Conservation (phyloP, 1,140 invertebrate species). For the Leguminivora glycinivorella region DNA sequence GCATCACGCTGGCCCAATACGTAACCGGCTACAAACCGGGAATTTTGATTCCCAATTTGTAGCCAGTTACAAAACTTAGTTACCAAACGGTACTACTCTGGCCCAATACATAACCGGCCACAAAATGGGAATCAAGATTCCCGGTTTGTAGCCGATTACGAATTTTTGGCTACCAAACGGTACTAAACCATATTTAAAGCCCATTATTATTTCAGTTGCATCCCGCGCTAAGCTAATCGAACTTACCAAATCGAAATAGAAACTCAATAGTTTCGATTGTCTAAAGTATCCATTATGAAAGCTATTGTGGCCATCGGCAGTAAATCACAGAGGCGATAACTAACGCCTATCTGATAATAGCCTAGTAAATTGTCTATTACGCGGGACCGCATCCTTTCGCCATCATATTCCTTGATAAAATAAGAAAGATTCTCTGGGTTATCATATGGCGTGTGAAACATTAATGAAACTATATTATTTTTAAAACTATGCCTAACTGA, state of each 20-base stretch:
- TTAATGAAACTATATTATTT: not conserved
- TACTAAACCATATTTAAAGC: no score
- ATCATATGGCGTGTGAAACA: not conserved
- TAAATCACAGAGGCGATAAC: constrained; percentile 14
- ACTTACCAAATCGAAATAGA: not conserved
- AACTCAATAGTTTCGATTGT: constrained; percentile 1
- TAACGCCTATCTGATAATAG: constrained; percentile 19
- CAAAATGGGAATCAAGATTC: no score
- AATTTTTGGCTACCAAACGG: no score
- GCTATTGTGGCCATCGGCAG: not conserved
- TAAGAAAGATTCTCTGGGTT: not conserved
- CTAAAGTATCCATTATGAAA: constrained; percentile 15
- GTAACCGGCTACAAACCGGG: no score
- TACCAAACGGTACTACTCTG: no score
- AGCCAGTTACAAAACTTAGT: no score
- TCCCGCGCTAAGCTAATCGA: not conserved
- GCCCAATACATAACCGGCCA: no score
- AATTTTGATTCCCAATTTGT: no score
- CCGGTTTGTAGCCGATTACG: no score
- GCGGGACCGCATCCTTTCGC: not conserved
- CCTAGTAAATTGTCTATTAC: constrained; percentile 13
- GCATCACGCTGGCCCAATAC: no score
- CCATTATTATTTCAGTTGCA: no score
- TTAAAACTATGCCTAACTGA: no score
- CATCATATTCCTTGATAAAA: constrained; percentile 10